Conservation (phyloP, 2,888 invertebrate genomes). For the Caenorhabditis drosophilae region DNA sequence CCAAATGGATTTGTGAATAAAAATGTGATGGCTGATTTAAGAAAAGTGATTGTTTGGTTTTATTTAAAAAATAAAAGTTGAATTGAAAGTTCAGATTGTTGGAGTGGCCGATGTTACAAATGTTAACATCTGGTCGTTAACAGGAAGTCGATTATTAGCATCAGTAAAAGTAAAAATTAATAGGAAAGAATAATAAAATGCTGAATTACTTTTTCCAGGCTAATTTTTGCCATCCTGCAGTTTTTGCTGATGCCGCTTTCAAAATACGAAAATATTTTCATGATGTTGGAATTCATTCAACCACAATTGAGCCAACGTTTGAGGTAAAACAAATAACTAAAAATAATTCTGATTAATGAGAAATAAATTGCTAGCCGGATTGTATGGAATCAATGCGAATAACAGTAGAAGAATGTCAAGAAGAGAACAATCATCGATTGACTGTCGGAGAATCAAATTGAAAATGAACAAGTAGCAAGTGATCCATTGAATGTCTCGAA, state of each 20-base stretch:
- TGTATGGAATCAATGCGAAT: slow-evolving; percentile 31
- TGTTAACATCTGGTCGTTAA: slow-evolving; percentile 69
- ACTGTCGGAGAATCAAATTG: no score
- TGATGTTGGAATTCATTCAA: slow-evolving; percentile 72
- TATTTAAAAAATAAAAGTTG: not conserved
- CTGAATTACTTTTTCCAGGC: no score
- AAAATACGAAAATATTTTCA: slow-evolving; percentile 72
- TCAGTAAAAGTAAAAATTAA: no score
- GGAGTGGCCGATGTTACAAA: slow-evolving; percentile 72
- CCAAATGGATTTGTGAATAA: slow-evolving; percentile 88
- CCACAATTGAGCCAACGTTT: slow-evolving; percentile 73
- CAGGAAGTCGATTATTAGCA: slow-evolving; percentile 63
- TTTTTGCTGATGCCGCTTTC: slow-evolving; percentile 70
- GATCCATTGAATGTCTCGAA: no score
- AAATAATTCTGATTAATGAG: no score
- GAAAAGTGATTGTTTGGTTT: slow-evolving; percentile 38
- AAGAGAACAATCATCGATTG: no score
- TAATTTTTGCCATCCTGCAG: slow-evolving; percentile 63
- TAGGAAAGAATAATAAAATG: no score
- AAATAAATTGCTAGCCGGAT: slow-evolving; percentile 16
- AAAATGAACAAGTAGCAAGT: no score
- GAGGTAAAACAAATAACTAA: no score
- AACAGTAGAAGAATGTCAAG: slow-evolving; percentile 6
- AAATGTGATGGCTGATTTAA: slow-evolving; percentile 59
- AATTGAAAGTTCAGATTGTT: slow-evolving; percentile 67